These are phyloP conservation scores for Acipenser oxyrinchus DNA, from an alignment of 2,797 vertebrate genomes.

Conservation along the genomic window DNA sequence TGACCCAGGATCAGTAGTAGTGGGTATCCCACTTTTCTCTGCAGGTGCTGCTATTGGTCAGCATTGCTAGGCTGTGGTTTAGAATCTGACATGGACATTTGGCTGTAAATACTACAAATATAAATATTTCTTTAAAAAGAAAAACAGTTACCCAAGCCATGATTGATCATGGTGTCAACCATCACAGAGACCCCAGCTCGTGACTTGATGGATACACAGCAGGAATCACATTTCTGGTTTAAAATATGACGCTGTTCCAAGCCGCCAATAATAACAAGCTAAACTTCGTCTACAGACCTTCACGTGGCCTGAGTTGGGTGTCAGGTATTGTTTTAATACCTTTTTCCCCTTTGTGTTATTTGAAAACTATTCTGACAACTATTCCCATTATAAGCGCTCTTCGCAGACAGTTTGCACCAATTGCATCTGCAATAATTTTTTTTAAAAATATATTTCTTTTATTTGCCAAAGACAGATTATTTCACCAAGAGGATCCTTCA, in stretches of 20 bases:
- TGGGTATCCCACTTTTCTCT: not conserved
- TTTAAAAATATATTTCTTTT: constrained; percentile 1
- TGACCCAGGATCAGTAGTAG: no score
- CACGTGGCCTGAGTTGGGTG: not conserved
- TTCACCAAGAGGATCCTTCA: constrained; percentile 14
- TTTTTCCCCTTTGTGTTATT: not conserved
- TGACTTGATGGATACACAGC: constrained; percentile 2
- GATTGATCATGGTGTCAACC: constrained; percentile 6
- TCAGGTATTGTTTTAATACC: not conserved
- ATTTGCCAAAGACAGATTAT: constrained; percentile 19
- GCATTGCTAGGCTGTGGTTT: not conserved
- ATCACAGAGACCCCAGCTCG: not conserved
- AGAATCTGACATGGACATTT: not conserved
- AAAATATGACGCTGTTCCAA: not conserved
- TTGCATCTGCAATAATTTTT: not conserved
- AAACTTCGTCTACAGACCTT: not conserved
- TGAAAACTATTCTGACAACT: not conserved
- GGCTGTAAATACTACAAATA: not conserved
- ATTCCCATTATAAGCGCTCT: not conserved
- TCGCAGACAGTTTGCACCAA: not conserved
- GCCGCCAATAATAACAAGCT: not conserved
- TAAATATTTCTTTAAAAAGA: constrained; percentile 4
- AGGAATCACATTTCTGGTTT: not conserved
- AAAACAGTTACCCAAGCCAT: not conserved
- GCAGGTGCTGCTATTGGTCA: not conserved